Evolutionary conservation across 2,888 invertebrate species (phyloP).

Genomic region (Eucera pruinosa): DNA sequence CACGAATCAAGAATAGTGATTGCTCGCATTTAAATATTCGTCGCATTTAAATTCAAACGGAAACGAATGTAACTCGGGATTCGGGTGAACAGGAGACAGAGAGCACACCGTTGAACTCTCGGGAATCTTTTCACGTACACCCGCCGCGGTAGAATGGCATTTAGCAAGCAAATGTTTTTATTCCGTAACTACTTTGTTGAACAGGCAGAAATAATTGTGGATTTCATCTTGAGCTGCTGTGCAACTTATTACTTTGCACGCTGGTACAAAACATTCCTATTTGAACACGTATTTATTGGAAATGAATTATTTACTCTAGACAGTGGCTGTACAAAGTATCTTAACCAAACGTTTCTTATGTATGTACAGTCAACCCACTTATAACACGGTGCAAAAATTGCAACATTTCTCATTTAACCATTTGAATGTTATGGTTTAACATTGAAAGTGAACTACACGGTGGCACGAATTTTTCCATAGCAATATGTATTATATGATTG

Average conservation of each 20-base stretch:
- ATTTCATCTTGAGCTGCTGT: not conserved
- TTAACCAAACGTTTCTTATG: too few relatives aligned
- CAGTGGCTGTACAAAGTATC: too few relatives aligned
- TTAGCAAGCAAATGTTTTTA: slow-evolving; percentile 33
- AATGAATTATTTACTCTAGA: too few relatives aligned
- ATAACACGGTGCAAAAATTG: too few relatives aligned
- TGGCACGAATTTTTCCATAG: too few relatives aligned
- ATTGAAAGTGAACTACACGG: too few relatives aligned
- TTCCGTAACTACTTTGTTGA: not conserved
- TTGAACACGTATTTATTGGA: too few relatives aligned
- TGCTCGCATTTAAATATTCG: slow-evolving; percentile 40
- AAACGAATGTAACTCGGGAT: slow-evolving; percentile 9
- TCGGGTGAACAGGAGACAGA: slow-evolving; percentile 9
- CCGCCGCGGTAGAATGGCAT: slow-evolving; percentile 17
- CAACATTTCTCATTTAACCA: too few relatives aligned
- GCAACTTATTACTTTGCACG: not conserved
- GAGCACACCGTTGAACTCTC: slow-evolving; percentile 2
- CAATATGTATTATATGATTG: too few relatives aligned
- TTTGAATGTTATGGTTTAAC: too few relatives aligned
- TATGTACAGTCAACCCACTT: too few relatives aligned
- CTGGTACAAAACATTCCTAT: not conserved
- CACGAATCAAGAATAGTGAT: slow-evolving; percentile 42
- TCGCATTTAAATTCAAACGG: slow-evolving; percentile 39
- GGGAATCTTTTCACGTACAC: slow-evolving; percentile 45
- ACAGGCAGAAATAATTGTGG: not conserved